Evolutionary conservation across 2,888 invertebrate species (phyloP).

Genomic region (Dynastes hyllus): DNA sequence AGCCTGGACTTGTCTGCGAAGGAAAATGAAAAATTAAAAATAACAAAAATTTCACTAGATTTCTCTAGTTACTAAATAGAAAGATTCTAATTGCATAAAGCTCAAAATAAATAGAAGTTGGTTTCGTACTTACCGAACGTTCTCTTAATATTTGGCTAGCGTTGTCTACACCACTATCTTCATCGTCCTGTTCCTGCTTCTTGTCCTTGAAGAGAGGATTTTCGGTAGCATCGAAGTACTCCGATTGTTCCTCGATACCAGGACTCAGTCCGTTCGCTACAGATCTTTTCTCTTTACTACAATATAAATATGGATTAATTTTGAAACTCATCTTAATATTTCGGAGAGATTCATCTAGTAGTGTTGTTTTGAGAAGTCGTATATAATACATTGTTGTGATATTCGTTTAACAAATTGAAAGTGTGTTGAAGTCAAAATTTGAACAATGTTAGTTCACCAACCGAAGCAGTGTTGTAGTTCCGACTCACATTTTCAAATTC

Average conservation of each 20-base stretch:
- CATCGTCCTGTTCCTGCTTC: conserved; percentile 68
- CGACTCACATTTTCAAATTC: too few species aligned
- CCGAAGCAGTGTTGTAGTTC: too few species aligned
- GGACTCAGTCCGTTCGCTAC: conserved; percentile 73
- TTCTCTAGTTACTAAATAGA: too few species aligned
- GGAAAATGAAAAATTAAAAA: conserved; percentile 14
- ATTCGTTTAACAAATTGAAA: too few species aligned
- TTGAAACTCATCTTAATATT: background rate
- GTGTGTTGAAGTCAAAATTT: too few species aligned
- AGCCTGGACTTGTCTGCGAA: conserved; percentile 67
- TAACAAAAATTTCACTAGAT: background rate
- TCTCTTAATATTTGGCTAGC: conserved; percentile 70
- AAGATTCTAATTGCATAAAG: too few species aligned
- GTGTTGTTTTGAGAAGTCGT: too few species aligned
- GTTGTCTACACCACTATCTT: conserved; percentile 70
- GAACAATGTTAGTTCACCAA: too few species aligned
- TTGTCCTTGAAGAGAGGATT: conserved; percentile 71
- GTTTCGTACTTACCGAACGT: conserved; percentile 65
- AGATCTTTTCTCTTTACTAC: conserved; percentile 56
- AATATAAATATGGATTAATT: background rate
- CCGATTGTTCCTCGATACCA: conserved; percentile 82
- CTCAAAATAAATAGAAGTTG: too few species aligned
- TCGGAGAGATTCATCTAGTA: too few species aligned
- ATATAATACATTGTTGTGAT: too few species aligned
- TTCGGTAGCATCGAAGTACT: conserved; percentile 88